Evolutionary conservation across 2,888 invertebrate species (phyloP), one percentile per base, ranked within the genome.

Genomic region (Limenitis camilla): DNA sequence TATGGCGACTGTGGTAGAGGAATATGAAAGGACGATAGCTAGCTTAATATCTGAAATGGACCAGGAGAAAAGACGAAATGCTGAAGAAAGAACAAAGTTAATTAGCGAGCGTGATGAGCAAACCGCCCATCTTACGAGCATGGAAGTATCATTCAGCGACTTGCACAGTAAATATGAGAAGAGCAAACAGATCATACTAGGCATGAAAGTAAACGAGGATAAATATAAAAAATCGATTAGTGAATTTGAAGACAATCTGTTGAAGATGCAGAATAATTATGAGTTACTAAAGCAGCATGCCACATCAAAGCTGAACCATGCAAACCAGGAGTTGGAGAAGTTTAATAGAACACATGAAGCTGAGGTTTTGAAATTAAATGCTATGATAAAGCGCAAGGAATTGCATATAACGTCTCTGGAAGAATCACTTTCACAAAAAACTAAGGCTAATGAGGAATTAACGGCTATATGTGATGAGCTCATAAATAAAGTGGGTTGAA

Each of bases 401-500:
- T 90, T 98, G 61, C 93, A 94, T 63, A 91, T 93, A 48, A 92
- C 92, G 57, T 94, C 96, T 4, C 81, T 97, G 48, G 93, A 95
- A 68, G 94, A 94, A 68, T 91, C 93, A 44, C 87, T 97, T 38
- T 92, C 94, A 59, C 96, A 96, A 74, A 97, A 97, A 85, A 91
- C 91, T 1, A 94, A 94, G 76, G 97, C 97, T 72, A 97, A 96
- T 73, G 91, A 92, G 63, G 96, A 96, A 78, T 86, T 98, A 65
- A 93, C 96, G 45, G 93, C 94, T 66, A 94, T 98, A 69, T 95
- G 97, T 88, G 97, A 97, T 88, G 97, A 97, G 84, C 91, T 98
- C 55, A 96, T 98, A 69, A 89, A 89, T 65, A 88, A 85, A 78
- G 87, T 88, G 53, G 81, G 81, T 49, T 86, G 76, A 85, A 66